Percentiles rank a stretch among this genome's conserved stretches.
Conservation (phyloP, 2,888 invertebrate genomes). For the Dysmachus trigonus region DNA sequence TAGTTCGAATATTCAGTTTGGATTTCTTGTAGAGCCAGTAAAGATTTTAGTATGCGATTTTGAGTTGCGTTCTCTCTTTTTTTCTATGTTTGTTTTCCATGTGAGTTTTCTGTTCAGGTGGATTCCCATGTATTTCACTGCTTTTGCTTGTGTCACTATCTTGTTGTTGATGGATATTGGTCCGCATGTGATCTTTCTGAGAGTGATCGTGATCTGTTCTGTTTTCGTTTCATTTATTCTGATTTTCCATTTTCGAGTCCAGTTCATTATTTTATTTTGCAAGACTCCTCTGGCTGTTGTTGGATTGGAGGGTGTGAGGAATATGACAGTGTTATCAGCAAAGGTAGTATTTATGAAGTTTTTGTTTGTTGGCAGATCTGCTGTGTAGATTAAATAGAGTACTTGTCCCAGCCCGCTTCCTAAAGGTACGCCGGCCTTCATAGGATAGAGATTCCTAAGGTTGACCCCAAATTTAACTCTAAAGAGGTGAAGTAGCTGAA, state of each 20-base stretch:
- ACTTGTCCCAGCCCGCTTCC: neutral
- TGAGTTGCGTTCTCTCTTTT: neutral
- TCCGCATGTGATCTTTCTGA: neutral
- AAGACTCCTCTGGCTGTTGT: neutral
- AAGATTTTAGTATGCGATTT: neutral
- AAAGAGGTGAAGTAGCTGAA: neutral
- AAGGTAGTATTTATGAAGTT: neutral
- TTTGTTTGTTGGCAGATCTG: neutral
- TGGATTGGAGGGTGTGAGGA: neutral
- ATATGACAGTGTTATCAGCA: neutral
- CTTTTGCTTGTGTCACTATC: neutral
- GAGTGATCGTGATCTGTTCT: neutral
- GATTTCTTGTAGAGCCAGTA: neutral
- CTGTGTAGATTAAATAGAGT: neutral
- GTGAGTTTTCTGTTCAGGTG: neutral
- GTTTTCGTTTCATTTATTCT: neutral
- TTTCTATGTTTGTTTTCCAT: neutral
- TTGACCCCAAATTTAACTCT: neutral
- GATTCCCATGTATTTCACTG: neutral
- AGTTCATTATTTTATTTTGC: neutral
- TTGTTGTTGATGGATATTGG: neutral
- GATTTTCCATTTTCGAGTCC: neutral
- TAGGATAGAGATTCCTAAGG: neutral
- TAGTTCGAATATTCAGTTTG: neutral
- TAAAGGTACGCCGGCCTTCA: neutral